Conservation (phyloP, 2,888 invertebrate genomes). For the Cephonodes hylas region DNA sequence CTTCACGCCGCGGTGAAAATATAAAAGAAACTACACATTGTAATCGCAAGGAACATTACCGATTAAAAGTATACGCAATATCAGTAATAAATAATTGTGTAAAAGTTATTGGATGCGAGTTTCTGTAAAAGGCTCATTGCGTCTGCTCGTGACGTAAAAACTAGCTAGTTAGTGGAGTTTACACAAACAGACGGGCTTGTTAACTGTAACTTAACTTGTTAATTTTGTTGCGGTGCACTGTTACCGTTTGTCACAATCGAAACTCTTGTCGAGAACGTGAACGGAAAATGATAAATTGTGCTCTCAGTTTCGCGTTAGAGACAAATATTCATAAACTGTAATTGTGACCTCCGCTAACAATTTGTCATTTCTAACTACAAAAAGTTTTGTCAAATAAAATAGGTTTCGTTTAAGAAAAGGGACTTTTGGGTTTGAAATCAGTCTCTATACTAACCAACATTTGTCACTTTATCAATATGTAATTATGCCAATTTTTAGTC, state of each 20-base stretch:
- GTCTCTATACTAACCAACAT: too few species aligned
- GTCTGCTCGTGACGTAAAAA: slow-evolving; percentile 52
- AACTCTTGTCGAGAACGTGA: slow-evolving; percentile 38
- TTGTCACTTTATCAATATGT: too few species aligned
- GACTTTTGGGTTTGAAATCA: too few species aligned
- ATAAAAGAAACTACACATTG: background rate
- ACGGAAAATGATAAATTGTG: slow-evolving; percentile 33
- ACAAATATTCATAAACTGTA: background rate
- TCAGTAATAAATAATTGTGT: slow-evolving; percentile 33
- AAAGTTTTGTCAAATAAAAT: background rate
- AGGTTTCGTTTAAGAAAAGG: too few species aligned
- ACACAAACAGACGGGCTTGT: slow-evolving; percentile 68
- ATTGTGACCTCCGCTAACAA: background rate
- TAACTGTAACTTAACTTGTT: slow-evolving; percentile 75
- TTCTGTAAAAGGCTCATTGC: slow-evolving; percentile 40
- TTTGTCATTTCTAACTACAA: background rate
- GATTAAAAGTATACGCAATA: slow-evolving; percentile 15
- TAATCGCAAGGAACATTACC: background rate
- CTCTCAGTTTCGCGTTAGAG: slow-evolving; percentile 17
- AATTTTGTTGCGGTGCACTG: slow-evolving; percentile 59
- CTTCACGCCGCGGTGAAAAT: too few species aligned
- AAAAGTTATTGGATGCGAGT: slow-evolving; percentile 28
- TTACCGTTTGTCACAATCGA: slow-evolving; percentile 62
- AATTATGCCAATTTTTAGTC: too few species aligned
- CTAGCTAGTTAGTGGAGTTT: slow-evolving; percentile 70